These are phyloP conservation scores for Amphiprion clarkii DNA, from an alignment of 2,797 vertebrate genomes.

Conservation along the genomic window DNA sequence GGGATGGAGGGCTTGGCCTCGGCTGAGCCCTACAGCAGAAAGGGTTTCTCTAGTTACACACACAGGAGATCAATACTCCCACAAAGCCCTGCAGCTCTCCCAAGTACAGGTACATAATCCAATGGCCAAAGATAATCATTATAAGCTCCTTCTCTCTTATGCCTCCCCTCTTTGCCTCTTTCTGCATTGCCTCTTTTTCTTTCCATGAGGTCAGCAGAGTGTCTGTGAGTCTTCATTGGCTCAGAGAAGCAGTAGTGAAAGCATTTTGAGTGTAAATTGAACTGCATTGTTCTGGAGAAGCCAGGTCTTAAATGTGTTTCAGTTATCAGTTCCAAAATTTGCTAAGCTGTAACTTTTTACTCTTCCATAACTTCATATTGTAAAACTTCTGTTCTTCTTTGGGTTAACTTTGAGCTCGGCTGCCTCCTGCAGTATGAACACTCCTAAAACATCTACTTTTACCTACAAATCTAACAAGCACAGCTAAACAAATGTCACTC, in stretches of 20 bases:
- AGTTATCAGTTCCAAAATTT: conserved; percentile 57
- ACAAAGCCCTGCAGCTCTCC: conserved; percentile 64
- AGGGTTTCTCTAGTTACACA: conserved; percentile 79
- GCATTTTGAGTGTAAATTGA: conserved; percentile 34
- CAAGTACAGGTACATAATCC: conserved; percentile 76
- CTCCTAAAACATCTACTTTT: conserved; percentile 27
- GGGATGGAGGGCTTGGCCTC: conserved; percentile 69
- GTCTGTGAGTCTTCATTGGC: conserved; percentile 35
- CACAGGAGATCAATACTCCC: conserved; percentile 77
- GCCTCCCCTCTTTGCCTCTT: conserved; percentile 16
- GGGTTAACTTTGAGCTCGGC: conserved; percentile 10
- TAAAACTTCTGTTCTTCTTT: conserved; percentile 54
- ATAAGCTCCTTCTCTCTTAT: conserved; percentile 40
- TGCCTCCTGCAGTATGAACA: background rate
- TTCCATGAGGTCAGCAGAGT: conserved; percentile 55
- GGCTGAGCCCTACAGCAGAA: conserved; percentile 66
- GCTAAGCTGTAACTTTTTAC: conserved; percentile 52
- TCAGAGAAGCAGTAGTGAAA: conserved; percentile 21
- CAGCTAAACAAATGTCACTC: conserved; percentile 44
- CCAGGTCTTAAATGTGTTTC: conserved; percentile 44
- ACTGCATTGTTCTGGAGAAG: conserved; percentile 43
- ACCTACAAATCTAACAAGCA: conserved; percentile 40
- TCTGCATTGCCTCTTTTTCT: conserved; percentile 22
- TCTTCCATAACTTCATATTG: conserved; percentile 45
- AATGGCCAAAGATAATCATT: conserved; percentile 73